These are phyloP conservation scores for Lobophora halterata DNA, from an alignment of 2,888 invertebrate species.

Conservation along the genomic window DNA sequence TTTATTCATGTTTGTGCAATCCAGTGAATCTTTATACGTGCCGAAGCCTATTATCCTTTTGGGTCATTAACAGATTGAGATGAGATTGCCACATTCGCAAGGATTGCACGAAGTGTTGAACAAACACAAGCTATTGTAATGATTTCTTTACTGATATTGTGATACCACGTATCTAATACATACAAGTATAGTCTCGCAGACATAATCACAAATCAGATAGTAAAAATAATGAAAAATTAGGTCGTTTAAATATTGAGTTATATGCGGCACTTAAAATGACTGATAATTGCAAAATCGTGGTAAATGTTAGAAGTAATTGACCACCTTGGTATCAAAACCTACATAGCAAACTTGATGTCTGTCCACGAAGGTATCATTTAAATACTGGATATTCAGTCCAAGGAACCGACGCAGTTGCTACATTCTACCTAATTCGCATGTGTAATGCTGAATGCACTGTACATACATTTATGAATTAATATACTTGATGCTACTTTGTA, in stretches of 20 bases:
- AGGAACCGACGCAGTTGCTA: conserved; percentile 37
- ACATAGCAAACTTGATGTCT: conserved; percentile 47
- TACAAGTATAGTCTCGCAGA: too few relatives aligned
- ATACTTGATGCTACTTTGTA: conserved; percentile 3
- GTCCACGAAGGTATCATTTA: conserved; percentile 45
- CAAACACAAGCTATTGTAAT: conserved; percentile 2
- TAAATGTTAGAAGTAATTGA: conserved; percentile 35
- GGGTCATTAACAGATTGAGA: conserved; percentile 27
- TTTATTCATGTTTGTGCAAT: conserved; percentile 21
- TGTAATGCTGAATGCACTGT: too few relatives aligned
- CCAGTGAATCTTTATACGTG: too few relatives aligned
- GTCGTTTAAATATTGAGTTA: too few relatives aligned
- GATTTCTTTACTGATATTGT: too few relatives aligned
- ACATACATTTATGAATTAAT: too few relatives aligned
- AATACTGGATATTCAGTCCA: conserved; percentile 59
- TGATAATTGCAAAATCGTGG: conserved; percentile 20
- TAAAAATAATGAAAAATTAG: too few relatives aligned
- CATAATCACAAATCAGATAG: too few relatives aligned
- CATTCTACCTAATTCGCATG: conserved; percentile 13
- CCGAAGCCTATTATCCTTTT: conserved; percentile 24
- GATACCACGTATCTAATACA: too few relatives aligned
- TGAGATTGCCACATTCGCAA: conserved; percentile 19
- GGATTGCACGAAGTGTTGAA: conserved; percentile 14
- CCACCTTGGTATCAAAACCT: conserved; percentile 52
- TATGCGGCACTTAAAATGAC: conserved; percentile 10